Base-by-base conservation (phyloP, 2,888 invertebrate species). In the Scaptomyza parva region DNA sequence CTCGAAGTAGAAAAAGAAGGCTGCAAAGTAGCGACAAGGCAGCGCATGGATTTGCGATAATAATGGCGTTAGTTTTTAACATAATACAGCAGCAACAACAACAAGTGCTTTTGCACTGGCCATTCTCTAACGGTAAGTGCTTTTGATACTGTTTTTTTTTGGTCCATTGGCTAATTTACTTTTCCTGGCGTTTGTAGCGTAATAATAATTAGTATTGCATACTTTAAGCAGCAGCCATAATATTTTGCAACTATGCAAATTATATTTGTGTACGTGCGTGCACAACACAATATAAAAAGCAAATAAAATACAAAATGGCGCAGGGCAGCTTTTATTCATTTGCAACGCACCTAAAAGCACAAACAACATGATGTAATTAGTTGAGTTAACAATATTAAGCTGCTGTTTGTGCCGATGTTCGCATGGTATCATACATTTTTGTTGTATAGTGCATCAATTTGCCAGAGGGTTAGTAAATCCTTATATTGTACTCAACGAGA, bases 51-150 rank as follows among this genome's bases (percentile, higher is more conserved):
- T 70, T 80, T 82, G 78, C 77, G 70, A 70, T 80, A 67, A 80
- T 86, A 86, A 86, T 78, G 76, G 69, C 70, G 81, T 68, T 86
- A 73, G 73, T 82, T 80, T 78, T 83, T 68, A 80, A 65, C 76
- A 86, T 86, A 86, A 76, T 71, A 64, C 75, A 82, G 54, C 66
- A 78, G 51, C 63, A 70, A 14, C 76, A 74, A 70, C 37, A 37
- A 37, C 37, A 37, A 37, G 37, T 37, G 17, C 52, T 52, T 48
- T 45, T 60, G 48, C 57, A 61, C 48, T 71, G 72, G 77, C 75
- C 69, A 77, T 72, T 75, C 51, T 68, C 35, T 70, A 73, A 71
- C 72, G 84, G 81, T 84, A 86, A 83, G 81, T 81, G 75, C 35
- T 17, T 22, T 44, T 30, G 24, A 24, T 17, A 6, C 30, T 20